These are phyloP conservation scores for Pachycephus smyrnensis DNA, from an alignment of 2,888 invertebrate genomes.

Conservation along the genomic window DNA sequence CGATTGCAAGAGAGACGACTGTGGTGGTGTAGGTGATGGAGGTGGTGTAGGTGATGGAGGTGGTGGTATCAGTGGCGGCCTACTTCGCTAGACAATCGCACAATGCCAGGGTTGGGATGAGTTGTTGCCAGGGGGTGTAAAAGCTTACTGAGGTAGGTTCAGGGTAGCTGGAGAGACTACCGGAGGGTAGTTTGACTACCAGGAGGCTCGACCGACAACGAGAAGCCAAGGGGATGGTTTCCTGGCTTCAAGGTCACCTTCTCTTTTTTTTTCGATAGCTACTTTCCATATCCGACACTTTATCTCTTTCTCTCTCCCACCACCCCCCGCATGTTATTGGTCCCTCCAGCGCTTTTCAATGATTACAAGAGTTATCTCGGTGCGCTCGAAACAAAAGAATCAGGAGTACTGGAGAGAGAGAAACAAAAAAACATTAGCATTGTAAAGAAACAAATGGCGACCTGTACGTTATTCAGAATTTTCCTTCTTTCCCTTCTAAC, in stretches of 20 bases:
- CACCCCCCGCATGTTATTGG: neutral
- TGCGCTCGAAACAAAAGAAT: neutral
- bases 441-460: neutral
- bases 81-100: conserved; percentile 56
- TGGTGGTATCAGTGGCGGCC: conserved; percentile 49
- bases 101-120: conserved; percentile 35
- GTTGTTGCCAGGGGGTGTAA: conserved; percentile 21
- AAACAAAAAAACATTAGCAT: neutral
- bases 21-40: neutral
- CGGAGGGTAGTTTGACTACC: neutral
- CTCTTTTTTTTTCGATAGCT: conserved; percentile 1
- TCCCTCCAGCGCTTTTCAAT: neutral
- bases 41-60: conserved; percentile 34
- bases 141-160: conserved; percentile 15
- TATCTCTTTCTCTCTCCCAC: neutral
- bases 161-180: conserved; percentile 9
- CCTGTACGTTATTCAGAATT: neutral
- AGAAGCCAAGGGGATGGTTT: conserved; percentile 27
- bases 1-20: neutral
- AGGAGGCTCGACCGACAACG: neutral
- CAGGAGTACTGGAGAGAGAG: neutral
- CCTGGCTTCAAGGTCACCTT: conserved; percentile 43
- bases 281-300: neutral
- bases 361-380: neutral
- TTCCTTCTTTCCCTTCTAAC: neutral